These are phyloP conservation scores for Mugil cephalus DNA, from an alignment of 2,113 vertebrate genomes.

Conservation along the genomic window DNA sequence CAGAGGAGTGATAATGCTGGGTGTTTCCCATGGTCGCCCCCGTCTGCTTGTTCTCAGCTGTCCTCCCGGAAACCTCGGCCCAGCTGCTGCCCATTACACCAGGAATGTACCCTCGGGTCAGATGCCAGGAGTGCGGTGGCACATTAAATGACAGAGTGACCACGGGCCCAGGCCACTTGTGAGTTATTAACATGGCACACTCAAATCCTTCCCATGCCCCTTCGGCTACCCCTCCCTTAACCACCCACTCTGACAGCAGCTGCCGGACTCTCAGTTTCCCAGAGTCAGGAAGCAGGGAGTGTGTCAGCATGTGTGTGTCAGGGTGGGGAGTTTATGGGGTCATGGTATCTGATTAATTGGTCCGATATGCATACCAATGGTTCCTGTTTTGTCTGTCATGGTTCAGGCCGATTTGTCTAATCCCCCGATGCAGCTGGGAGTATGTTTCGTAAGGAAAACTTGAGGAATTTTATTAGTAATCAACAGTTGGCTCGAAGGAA, in stretches of 20 bases:
- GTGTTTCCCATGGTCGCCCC: constrained; percentile 54
- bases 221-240: constrained; percentile 34
- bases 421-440: constrained; percentile 36
- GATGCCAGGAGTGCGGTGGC: constrained; percentile 79
- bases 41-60: constrained; percentile 79
- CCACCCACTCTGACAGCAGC: constrained; percentile 70
- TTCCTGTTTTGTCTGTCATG: constrained; percentile 69
- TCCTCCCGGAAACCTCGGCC: constrained; percentile 83
- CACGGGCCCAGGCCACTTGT: constrained; percentile 79
- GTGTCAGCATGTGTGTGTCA: constrained; percentile 53
- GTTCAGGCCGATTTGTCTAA: constrained; percentile 40
- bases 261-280: constrained; percentile 71
- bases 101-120: constrained; percentile 84
- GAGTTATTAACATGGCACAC: constrained; percentile 83
- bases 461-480: constrained; percentile 13
- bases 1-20: constrained; percentile 54
- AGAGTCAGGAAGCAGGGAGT: constrained; percentile 66
- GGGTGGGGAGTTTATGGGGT: constrained; percentile 69
- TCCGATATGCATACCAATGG: constrained; percentile 64
- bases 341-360: constrained; percentile 70
- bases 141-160: constrained; percentile 85
- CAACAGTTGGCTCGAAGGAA: background rate
- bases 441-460: constrained; percentile 29
- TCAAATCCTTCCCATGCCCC: constrained; percentile 78
- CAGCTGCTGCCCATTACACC: constrained; percentile 88